Base-by-base conservation (phyloP, 2,113 vertebrate genomes). In the Poeciliopsis occidentalis region DNA sequence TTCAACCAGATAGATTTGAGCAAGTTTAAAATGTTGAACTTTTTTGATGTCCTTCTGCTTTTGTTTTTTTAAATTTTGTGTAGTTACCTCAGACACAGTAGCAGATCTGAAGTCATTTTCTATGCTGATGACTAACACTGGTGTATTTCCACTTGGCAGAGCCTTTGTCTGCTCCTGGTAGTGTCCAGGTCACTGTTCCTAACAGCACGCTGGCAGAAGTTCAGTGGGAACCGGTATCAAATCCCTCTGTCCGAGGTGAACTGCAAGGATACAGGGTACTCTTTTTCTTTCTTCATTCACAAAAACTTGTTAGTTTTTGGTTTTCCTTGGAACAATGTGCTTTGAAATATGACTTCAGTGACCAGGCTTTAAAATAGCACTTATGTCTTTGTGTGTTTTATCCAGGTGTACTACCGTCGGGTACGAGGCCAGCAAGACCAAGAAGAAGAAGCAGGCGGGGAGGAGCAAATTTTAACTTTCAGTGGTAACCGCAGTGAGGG, bases 181-280 rank as follows among this genome's bases (percentile, higher is more conserved):
- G 91, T 0, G 94, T 99, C 24, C 88, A 88, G 61, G 93, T 98
- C 62, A 94, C 78, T n/a, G 93, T 96, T 74, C 92, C 96, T 76
- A 98, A 97, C 91, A 95, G 96, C 78, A 97, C 97, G 0, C 87
- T 96, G 67, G 97, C 95, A 17, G 96, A 97, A 75, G 96, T 98
- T 7, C 95, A 95, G 1, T 99, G 98, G 98, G 95, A 97, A 57
- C 92, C 97, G 0, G 96, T 99, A 34, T 91, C 95, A 39, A 68
- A 81, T 5, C 90, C 94, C 75, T 93, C 93, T 71, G 92, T 99
- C 17, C 92, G 95, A 76, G 98, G 98, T 44, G 94, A 94, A 79
- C 95, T 98, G 12, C 94, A 96, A 80, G 97, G 96, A 69, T 99
- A 99, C 85, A 97, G 95, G 94, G 97, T 97, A 92, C 29, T 29